phyloP scores from a whole-genome alignment of 2,888 invertebrate genomes.

The Augiades crinisus region DNA sequence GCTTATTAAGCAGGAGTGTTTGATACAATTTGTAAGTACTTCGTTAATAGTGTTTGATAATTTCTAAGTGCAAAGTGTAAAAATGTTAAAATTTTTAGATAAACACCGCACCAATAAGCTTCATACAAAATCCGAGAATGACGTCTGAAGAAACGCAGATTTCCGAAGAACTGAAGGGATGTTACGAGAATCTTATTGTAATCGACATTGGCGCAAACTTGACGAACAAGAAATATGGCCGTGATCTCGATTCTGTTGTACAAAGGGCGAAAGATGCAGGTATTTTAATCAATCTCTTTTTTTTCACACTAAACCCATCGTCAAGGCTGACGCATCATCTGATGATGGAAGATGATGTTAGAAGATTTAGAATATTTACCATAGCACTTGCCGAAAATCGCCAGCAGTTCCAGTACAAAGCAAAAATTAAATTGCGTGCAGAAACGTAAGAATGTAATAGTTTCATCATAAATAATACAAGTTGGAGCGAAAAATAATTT shows the following conservation, averaged over 20 bases:
- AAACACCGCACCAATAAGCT: conserved; percentile 78
- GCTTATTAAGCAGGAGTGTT: conserved; percentile 79
- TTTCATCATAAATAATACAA: conserved; percentile 22
- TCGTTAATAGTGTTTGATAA: conserved; percentile 5
- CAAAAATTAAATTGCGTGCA: conserved; percentile 35
- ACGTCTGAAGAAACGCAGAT: conserved; percentile 77
- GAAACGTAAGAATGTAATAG: conserved; percentile 33
- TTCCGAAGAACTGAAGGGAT: conserved; percentile 85
- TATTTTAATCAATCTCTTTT: too few species aligned
- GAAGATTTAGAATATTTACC: too few species aligned
- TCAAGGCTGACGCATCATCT: too few species aligned
- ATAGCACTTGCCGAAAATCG: too few species aligned
- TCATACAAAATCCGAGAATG: conserved; percentile 69
- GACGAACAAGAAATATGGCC: conserved; percentile 95
- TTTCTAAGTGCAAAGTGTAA: background rate
- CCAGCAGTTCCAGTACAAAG: too few species aligned
- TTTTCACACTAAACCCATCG: too few species aligned
- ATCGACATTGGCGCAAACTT: conserved; percentile 96
- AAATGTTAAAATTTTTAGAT: conserved; percentile 46
- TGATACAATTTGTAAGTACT: conserved; percentile 75
- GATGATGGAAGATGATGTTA: too few species aligned
- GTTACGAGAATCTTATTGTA: conserved; percentile 95
- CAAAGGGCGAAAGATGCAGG: conserved; percentile 96
- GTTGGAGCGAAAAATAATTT: conserved; percentile 29
- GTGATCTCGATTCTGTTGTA: conserved; percentile 95